phyloP scores from a whole-genome alignment of 2,113 vertebrate genomes.

The Caloenas nicobarica region DNA sequence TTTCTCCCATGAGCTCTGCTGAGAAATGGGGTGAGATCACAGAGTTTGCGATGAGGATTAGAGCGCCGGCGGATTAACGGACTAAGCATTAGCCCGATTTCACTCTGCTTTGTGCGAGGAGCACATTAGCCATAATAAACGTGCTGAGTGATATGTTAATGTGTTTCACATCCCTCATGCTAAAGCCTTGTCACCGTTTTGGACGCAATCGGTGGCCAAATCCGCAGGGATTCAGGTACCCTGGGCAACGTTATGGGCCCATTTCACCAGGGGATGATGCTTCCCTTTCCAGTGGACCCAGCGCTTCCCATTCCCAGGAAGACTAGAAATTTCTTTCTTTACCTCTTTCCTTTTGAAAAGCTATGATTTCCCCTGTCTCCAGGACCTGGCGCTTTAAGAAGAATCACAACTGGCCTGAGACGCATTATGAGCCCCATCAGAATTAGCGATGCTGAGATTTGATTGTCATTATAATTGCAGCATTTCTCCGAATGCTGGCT shows the following conservation, averaged over 20 bases:
- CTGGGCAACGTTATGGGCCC: not conserved
- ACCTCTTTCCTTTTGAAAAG: not conserved
- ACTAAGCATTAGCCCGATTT: conserved; percentile 27
- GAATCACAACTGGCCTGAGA: not conserved
- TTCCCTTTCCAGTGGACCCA: not conserved
- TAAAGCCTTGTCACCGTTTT: not conserved
- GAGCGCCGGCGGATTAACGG: not conserved
- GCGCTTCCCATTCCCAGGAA: not conserved
- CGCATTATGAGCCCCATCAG: not conserved
- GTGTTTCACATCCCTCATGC: not conserved
- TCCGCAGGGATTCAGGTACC: not conserved
- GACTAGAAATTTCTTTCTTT: not conserved
- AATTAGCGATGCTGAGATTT: not conserved
- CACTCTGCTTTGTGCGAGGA: conserved; percentile 36
- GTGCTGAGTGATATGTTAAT: not conserved
- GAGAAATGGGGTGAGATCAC: not conserved
- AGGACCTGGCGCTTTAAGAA: not conserved
- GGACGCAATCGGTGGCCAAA: rapidly evolving
- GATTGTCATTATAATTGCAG: not conserved
- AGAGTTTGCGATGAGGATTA: conserved; percentile 25
- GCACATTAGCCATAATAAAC: not conserved
- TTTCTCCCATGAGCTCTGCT: not conserved
- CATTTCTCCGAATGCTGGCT: not conserved
- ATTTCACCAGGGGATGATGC: not conserved
- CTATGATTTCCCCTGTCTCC: not conserved